phyloP scores from a whole-genome alignment of 2,888 invertebrate species.

The Folsomia manolachei region DNA sequence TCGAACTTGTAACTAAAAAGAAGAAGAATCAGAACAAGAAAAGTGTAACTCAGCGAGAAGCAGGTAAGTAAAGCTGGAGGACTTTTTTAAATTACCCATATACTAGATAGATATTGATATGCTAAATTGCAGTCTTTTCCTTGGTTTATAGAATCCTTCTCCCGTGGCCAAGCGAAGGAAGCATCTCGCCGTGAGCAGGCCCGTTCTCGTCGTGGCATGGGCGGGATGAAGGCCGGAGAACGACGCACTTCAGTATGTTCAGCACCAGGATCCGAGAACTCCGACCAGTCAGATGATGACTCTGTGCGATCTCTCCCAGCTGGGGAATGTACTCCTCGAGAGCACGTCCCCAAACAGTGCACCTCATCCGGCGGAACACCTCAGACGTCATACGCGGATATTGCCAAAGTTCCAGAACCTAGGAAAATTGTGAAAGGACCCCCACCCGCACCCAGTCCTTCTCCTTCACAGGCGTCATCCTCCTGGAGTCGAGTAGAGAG shows the following conservation, averaged over 20 bases:
- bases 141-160: conserved; percentile 27
- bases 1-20: conserved; percentile 34
- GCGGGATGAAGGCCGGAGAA: conserved; percentile 26
- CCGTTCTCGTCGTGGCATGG: conserved; percentile 19
- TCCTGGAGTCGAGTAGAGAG: conserved; percentile 9
- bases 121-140: not conserved
- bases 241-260: conserved; percentile 42
- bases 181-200: conserved; percentile 25
- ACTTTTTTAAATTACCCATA: no score
- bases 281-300: conserved; percentile 43
- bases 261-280: conserved; percentile 45
- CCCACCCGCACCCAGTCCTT: conserved; percentile 2
- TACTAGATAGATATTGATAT: not conserved
- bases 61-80: no score
- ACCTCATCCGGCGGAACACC: conserved; percentile 46
- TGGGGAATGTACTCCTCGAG: conserved; percentile 42
- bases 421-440: conserved; percentile 11
- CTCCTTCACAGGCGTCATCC: not conserved
- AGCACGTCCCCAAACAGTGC: conserved; percentile 42
- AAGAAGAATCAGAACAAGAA: conserved; percentile 21
- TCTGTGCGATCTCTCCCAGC: conserved; percentile 46
- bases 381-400: conserved; percentile 47
- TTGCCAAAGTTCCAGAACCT: conserved; percentile 29
- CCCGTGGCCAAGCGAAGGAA: conserved; percentile 22
- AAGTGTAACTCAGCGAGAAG: conserved; percentile 3